These are phyloP conservation scores for Novumbra hubbsi DNA, from an alignment of 2,797 vertebrate genomes.

Conservation along the genomic window DNA sequence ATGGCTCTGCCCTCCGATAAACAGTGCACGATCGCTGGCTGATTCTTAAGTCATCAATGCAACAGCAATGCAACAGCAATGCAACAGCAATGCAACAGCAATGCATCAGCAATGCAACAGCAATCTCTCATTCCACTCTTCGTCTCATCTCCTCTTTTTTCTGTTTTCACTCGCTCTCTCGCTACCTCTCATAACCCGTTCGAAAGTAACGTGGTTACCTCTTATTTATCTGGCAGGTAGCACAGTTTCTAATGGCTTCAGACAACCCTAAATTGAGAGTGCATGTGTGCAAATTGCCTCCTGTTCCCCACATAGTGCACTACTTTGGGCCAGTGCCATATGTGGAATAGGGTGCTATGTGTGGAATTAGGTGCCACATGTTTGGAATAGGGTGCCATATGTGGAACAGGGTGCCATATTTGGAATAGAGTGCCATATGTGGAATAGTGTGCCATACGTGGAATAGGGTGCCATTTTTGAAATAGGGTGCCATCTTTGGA, in stretches of 20 bases:
- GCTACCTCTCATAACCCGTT: constrained; percentile 13
- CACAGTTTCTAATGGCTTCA: constrained; percentile 29
- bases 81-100: no score
- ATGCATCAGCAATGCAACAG: no score
- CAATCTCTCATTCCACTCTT: not conserved
- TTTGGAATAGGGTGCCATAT: not conserved
- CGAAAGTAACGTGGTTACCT: constrained; percentile 19
- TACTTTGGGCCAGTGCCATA: not conserved
- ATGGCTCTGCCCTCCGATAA: no score
- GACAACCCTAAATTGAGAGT: constrained; percentile 37
- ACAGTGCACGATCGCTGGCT: no score
- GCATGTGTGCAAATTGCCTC: not conserved
- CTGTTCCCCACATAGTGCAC: not conserved
- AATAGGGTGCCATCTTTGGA: no score
- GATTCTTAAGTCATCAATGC: no score
- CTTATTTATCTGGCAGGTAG: constrained; percentile 26
- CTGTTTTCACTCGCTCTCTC: not conserved
- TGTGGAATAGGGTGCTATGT: not conserved
- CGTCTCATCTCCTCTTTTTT: not conserved
- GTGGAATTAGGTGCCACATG: no score
- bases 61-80: no score
- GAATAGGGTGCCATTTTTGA: not conserved
- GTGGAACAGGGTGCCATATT: no score
- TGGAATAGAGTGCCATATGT: not conserved
- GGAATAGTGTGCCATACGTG: no score